phyloP scores from a whole-genome alignment of 2,888 invertebrate genomes.

The Cepaea hortensis region DNA sequence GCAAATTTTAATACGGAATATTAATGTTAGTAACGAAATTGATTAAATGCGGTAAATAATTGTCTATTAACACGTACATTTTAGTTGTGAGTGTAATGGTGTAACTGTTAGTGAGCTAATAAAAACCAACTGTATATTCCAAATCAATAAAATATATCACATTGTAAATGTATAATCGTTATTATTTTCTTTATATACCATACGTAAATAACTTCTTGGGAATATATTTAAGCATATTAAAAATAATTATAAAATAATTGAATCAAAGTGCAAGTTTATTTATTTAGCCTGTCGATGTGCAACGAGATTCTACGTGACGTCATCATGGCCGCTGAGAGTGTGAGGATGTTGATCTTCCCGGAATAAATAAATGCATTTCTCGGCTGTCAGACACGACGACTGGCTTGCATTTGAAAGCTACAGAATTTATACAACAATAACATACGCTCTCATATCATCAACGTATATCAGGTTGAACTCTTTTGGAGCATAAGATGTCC shows the following conservation, averaged over 20 bases:
- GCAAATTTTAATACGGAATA: too few relatives aligned
- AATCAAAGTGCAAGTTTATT: neutral
- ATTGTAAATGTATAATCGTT: neutral
- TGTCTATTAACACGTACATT: too few relatives aligned
- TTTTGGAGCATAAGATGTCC: conserved; percentile 83
- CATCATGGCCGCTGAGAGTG: conserved; percentile 68
- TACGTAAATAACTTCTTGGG: too few relatives aligned
- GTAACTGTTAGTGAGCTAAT: neutral
- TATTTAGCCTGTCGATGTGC: neutral
- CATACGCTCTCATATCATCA: conserved; percentile 28
- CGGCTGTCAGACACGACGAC: conserved; percentile 6
- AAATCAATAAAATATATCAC: conserved; percentile 11
- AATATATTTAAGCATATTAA: too few relatives aligned
- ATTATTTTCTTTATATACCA: neutral
- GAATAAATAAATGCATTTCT: conserved; percentile 44
- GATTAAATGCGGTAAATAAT: too few relatives aligned
- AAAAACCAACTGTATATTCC: neutral
- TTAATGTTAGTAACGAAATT: too few relatives aligned
- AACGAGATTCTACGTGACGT: conserved; percentile 72
- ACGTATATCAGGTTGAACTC: conserved; percentile 31
- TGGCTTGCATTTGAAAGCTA: conserved; percentile 32
- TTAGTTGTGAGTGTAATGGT: too few relatives aligned
- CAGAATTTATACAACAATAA: conserved; percentile 20
- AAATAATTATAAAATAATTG: too few relatives aligned
- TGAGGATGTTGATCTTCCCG: conserved; percentile 51